These are phyloP conservation scores for Aphaenogaster rudis DNA, from an alignment of 1,140 invertebrate genomes.

Conservation along the genomic window DNA sequence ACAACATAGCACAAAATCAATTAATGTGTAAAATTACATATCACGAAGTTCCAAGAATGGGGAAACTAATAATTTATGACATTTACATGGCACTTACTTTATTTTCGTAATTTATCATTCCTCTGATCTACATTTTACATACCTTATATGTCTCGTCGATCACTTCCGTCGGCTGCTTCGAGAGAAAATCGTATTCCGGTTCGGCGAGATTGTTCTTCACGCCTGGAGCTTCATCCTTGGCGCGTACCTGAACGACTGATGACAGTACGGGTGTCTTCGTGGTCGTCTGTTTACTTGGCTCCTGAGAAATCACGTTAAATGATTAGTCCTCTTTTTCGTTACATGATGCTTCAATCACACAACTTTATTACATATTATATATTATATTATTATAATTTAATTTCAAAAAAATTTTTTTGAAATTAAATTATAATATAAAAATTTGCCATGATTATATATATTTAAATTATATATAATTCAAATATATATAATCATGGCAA, in stretches of 20 bases:
- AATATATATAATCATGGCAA: not conserved
- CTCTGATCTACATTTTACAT: conserved; percentile 43
- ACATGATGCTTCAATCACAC: no score
- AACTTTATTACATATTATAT: no score
- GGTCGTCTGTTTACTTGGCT: conserved; percentile 68
- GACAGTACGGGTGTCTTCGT: conserved; percentile 77
- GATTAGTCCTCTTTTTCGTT: not conserved
- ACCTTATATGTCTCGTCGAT: conserved; percentile 92
- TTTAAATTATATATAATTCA: not conserved
- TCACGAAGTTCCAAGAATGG: not conserved
- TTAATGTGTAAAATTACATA: conserved; percentile 17
- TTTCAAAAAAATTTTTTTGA: no score
- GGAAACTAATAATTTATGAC: not conserved
- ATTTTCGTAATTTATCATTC: not conserved
- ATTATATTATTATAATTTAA: not conserved
- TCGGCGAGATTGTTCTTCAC: conserved; percentile 91
- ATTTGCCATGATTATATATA: no score
- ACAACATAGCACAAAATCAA: conserved; percentile 19
- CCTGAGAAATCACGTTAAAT: not conserved
- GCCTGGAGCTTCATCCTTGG: conserved; percentile 81
- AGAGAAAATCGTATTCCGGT: conserved; percentile 94
- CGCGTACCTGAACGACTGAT: conserved; percentile 76
- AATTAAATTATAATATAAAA: no score
- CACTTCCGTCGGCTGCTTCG: conserved; percentile 93
- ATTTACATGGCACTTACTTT: not conserved